Conservation (phyloP, 2,113 vertebrate genomes). For the Podarcis muralis region DNA sequence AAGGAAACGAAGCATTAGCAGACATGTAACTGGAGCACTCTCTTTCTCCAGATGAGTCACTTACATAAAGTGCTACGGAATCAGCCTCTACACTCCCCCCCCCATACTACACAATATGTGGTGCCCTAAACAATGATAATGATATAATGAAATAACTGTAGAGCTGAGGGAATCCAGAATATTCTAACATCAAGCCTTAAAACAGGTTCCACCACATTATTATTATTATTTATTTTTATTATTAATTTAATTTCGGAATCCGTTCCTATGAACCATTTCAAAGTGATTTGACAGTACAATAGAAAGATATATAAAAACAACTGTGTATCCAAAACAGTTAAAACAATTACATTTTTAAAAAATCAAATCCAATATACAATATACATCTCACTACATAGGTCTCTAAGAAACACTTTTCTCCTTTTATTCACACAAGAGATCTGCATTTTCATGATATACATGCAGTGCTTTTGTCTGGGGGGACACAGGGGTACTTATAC, state of each 20-base stretch:
- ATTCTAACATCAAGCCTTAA: background rate
- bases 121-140: constrained; percentile 12
- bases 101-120: constrained; percentile 56
- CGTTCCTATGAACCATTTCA: too few species aligned
- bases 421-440: background rate
- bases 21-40: constrained; percentile 65
- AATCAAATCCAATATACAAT: too few species aligned
- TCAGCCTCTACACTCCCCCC: constrained; percentile 58
- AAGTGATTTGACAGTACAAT: too few species aligned
- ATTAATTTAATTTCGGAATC: background rate
- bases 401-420: too few species aligned
- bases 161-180: constrained; percentile 27
- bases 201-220: background rate
- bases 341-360: too few species aligned
- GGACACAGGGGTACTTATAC: too few species aligned
- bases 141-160: constrained; percentile 25
- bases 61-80: constrained; percentile 51
- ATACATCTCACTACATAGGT: background rate
- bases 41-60: constrained; percentile 62
- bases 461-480: background rate
- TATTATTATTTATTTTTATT: background rate
- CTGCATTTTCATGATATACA: background rate
- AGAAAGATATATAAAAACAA: too few species aligned
- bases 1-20: constrained; percentile 73
- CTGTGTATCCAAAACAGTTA: too few species aligned